Conservation (phyloP, 2,888 invertebrate species). For the Eurytoma californica region DNA sequence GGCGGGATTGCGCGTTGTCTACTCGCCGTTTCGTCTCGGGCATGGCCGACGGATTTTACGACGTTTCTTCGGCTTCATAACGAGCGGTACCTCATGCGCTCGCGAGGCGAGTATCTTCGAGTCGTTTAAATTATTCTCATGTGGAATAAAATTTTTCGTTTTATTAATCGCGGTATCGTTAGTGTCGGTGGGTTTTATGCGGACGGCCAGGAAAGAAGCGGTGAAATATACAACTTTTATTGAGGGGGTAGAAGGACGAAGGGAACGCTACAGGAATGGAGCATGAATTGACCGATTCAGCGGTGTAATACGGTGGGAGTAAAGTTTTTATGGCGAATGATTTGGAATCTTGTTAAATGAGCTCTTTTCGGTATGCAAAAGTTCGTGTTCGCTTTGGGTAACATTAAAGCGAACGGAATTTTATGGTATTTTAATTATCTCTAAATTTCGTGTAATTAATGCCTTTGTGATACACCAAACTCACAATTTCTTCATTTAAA, state of each 20-base stretch:
- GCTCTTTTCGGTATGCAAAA: too few relatives aligned
- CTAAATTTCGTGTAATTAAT: too few relatives aligned
- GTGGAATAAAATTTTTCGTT: background rate
- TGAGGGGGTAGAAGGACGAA: background rate
- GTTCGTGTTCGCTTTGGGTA: too few relatives aligned
- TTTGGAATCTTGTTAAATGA: too few relatives aligned
- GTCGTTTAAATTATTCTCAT: conserved; percentile 32
- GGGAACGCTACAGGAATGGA: background rate
- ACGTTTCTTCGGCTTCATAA: conserved; percentile 33
- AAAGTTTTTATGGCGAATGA: too few relatives aligned
- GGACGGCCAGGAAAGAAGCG: too few relatives aligned
- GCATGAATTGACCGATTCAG: too few relatives aligned
- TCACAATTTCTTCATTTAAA: too few relatives aligned
- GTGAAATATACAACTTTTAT: background rate
- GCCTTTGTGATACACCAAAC: too few relatives aligned
- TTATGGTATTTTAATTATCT: too few relatives aligned
- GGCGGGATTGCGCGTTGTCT: conserved; percentile 43
- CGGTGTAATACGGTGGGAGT: too few relatives aligned
- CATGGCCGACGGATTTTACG: conserved; percentile 35
- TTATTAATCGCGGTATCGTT: conserved; percentile 36
- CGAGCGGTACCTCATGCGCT: background rate
- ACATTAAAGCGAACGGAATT: too few relatives aligned
- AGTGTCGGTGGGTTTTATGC: background rate
- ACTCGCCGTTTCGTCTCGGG: conserved; percentile 1
- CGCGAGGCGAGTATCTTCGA: background rate